Percentiles rank a stretch among this genome's conserved stretches.
Conservation (phyloP, 2,888 invertebrate species). For the Kuschelorhynchus macadamiae region DNA sequence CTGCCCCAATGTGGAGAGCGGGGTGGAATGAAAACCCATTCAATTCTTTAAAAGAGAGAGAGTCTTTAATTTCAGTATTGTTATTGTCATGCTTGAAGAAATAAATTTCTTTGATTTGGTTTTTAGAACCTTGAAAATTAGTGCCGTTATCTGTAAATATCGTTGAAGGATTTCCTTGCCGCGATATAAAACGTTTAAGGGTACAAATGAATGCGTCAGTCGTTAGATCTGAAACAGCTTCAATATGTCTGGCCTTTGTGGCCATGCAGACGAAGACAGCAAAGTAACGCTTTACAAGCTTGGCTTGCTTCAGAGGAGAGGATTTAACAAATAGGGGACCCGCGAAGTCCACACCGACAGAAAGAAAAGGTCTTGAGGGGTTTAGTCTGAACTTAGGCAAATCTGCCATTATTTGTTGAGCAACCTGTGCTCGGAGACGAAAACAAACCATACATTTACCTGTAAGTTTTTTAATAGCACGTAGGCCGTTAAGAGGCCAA, state of each 20-base stretch:
- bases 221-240: too few species aligned
- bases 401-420: conserved; percentile 40
- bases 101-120: neutral
- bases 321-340: neutral
- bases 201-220: neutral
- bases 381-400: conserved; percentile 36
- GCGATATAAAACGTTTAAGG: neutral
- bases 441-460: conserved; percentile 41
- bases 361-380: conserved; percentile 24
- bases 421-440: conserved; percentile 23
- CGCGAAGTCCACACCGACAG: conserved; percentile 43
- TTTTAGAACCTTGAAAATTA: conserved; percentile 2
- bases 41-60: neutral
- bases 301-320: neutral
- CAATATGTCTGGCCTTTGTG: too few species aligned
- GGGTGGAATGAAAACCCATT: neutral
- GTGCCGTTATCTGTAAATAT: too few species aligned
- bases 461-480: too few species aligned
- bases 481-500: conserved; percentile 2
- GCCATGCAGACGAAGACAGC: conserved; percentile 1
- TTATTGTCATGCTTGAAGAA: too few species aligned
- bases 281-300: neutral
- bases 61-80: neutral
- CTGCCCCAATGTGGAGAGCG: neutral
- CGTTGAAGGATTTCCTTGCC: too few species aligned